phyloP scores from a whole-genome alignment of 2,797 vertebrate genomes.

The Borostomias antarcticus region DNA sequence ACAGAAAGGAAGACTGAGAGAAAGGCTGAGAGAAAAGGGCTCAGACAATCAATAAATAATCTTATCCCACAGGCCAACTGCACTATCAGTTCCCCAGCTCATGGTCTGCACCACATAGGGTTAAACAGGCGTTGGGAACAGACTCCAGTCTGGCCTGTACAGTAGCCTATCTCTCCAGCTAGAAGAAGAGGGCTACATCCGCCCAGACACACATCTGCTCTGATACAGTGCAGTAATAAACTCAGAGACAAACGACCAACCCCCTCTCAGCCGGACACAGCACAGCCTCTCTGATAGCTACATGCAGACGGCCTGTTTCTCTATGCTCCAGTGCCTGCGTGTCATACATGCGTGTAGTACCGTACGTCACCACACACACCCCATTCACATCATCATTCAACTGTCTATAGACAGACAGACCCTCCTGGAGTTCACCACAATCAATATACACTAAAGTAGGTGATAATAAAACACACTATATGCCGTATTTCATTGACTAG shows the following conservation, averaged over 20 bases:
- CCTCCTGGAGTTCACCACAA: neutral
- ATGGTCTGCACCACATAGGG: neutral
- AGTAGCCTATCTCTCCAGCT: no score
- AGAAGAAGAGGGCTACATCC: neutral
- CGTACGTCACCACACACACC: no score
- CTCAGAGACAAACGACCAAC: neutral
- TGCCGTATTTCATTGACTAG: neutral
- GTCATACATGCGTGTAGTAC: no score
- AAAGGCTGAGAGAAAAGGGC: neutral
- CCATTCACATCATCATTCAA: neutral
- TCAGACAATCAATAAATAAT: neutral
- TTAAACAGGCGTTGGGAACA: neutral
- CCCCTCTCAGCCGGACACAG: neutral
- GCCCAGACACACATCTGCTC: neutral
- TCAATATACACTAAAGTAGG: neutral
- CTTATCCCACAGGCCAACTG: neutral
- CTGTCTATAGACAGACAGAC: neutral
- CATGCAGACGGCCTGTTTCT: neutral
- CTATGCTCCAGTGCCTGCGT: constrained; percentile 25
- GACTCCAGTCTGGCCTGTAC: neutral
- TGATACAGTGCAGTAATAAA: neutral
- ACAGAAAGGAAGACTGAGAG: neutral
- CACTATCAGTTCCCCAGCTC: neutral
- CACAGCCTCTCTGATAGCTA: neutral
- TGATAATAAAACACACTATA: neutral